Percentiles rank a stretch among this genome's conserved stretches.
These are phyloP conservation scores for Philaethria dido DNA, from an alignment of 2,888 invertebrate species.

Conservation along the genomic window DNA sequence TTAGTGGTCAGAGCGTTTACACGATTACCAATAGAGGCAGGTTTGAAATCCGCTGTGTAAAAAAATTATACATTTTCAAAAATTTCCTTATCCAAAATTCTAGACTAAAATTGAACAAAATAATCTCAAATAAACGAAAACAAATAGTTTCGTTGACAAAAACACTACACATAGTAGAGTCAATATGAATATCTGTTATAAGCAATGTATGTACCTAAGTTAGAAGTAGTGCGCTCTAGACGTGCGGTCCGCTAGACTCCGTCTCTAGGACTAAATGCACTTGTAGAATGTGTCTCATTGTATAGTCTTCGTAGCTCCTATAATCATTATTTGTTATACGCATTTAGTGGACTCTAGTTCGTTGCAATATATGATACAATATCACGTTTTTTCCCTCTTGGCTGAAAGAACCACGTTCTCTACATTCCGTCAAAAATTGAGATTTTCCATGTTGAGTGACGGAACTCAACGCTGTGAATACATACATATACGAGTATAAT, in stretches of 20 bases:
- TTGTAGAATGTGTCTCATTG: conserved; percentile 41
- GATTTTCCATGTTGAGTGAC: too few relatives aligned
- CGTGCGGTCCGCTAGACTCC: conserved; percentile 12
- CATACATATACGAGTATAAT: too few relatives aligned
- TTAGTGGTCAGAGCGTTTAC: too few relatives aligned
- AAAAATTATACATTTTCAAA: too few relatives aligned
- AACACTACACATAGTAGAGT: conserved; percentile 4
- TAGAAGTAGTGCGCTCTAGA: conserved; percentile 1
- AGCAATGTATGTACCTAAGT: conserved; percentile 16
- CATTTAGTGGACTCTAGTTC: conserved; percentile 45
- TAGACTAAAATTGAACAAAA: not conserved
- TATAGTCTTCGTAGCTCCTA: conserved; percentile 67
- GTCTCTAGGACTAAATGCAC: conserved; percentile 5
- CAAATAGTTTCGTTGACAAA: conserved; percentile 4
- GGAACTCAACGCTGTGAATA: too few relatives aligned
- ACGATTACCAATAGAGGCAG: too few relatives aligned
- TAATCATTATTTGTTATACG: conserved; percentile 49
- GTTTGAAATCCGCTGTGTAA: too few relatives aligned
- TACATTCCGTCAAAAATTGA: too few relatives aligned
- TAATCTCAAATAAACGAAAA: not conserved
- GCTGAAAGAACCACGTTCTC: too few relatives aligned
- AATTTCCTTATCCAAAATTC: too few relatives aligned
- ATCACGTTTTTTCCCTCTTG: too few relatives aligned
- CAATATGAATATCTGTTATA: conserved; percentile 10
- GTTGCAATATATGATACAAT: too few relatives aligned